Conservation (phyloP, 2,888 invertebrate genomes). For the Dolichomitus sp. region DNA sequence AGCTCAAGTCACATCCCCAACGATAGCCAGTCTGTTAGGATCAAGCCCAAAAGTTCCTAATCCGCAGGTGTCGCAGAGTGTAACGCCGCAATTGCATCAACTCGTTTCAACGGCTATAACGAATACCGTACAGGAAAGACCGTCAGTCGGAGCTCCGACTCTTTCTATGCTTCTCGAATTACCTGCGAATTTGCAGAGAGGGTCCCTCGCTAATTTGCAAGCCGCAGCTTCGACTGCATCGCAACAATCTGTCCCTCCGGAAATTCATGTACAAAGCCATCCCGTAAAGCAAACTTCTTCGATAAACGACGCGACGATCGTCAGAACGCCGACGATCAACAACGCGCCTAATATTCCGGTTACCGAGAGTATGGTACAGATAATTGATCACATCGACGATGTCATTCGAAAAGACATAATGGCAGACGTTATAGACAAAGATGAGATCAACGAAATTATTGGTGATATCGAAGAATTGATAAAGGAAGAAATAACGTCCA, state of each 20-base stretch:
- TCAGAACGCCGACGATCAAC: constrained; percentile 51
- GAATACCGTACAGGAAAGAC: constrained; percentile 86
- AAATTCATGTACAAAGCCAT: constrained; percentile 39
- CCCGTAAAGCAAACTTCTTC: constrained; percentile 62
- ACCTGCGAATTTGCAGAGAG: constrained; percentile 84
- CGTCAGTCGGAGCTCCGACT: constrained; percentile 91
- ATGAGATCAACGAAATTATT: constrained; percentile 84
- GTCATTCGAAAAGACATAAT: constrained; percentile 83
- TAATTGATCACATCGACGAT: constrained; percentile 83
- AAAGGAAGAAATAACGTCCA: constrained; percentile 83
- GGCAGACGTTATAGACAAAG: constrained; percentile 82
- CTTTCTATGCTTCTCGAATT: constrained; percentile 90
- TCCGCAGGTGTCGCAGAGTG: constrained; percentile 76
- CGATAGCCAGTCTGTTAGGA: constrained; percentile 88
- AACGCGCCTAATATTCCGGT: constrained; percentile 72
- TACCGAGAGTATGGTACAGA: constrained; percentile 80
- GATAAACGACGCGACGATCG: constrained; percentile 54
- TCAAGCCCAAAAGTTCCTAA: constrained; percentile 82
- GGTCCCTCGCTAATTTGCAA: constrained; percentile 75
- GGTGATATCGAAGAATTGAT: constrained; percentile 84
- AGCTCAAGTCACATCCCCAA: constrained; percentile 85
- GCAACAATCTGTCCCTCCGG: constrained; percentile 67
- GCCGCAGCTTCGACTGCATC: constrained; percentile 62
- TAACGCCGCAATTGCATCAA: constrained; percentile 87
- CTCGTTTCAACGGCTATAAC: constrained; percentile 86